These are phyloP conservation scores for Clitarchus hookeri DNA, from an alignment of 2,888 invertebrate species.

Conservation along the genomic window DNA sequence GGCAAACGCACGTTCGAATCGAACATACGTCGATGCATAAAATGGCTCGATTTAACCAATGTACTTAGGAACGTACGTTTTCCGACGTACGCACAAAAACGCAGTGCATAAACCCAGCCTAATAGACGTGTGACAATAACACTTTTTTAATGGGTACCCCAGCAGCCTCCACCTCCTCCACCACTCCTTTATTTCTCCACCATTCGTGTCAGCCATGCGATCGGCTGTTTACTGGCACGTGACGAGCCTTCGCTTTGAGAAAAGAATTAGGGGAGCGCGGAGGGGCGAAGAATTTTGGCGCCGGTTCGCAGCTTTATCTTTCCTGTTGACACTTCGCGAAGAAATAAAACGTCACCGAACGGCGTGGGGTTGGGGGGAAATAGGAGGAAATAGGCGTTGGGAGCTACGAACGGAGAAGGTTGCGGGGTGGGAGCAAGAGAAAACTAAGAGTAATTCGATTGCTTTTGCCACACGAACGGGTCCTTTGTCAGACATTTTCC, in stretches of 20 bases:
- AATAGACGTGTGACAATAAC: background rate
- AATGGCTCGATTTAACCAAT: too few species aligned
- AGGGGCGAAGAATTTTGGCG: background rate
- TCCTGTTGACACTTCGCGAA: background rate
- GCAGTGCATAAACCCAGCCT: too few species aligned
- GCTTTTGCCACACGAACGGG: background rate
- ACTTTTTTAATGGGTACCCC: background rate
- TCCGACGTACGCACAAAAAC: too few species aligned
- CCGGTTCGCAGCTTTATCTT: background rate
- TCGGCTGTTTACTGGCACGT: background rate
- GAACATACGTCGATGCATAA: too few species aligned
- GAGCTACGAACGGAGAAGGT: background rate
- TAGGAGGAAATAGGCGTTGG: background rate
- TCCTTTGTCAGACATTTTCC: background rate
- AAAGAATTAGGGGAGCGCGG: background rate
- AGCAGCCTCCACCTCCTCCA: background rate
- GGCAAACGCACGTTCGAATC: too few species aligned
- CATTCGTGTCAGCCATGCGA: background rate
- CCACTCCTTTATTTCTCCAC: background rate
- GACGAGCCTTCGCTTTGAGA: background rate
- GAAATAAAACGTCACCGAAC: background rate
- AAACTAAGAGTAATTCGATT: background rate
- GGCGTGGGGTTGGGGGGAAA: background rate
- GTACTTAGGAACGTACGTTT: too few species aligned
- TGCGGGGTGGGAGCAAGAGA: background rate